Evolutionary conservation across 2,797 vertebrate species (phyloP), one percentile per base, ranked within the genome.

Genomic region (Pitangus sulphuratus): DNA sequence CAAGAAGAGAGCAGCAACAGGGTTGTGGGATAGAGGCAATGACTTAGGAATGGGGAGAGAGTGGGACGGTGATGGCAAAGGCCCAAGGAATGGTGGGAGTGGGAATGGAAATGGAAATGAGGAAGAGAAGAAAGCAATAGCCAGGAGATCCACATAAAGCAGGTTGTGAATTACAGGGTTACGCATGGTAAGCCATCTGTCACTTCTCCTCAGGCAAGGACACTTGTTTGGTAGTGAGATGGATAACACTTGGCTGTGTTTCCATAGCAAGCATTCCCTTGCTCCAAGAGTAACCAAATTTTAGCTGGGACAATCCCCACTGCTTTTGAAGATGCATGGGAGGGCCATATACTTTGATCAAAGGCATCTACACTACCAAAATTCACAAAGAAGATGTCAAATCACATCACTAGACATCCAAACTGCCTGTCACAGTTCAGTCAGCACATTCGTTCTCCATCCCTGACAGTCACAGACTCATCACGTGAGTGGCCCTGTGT

Each of bases 21-120:
- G 15, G 53, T 28, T 54, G 66, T 40, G 69, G 60, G 87, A 93
- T 45, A 87, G 28, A 44, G 14, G 8, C 15, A 75, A 92, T 71
- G 71, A 86, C 81, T 26, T 30, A 86, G 65, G 31, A 76, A 90
- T 11, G 54, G 65, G 42, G 33, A 93, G 39, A 87, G 80, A 86
- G 90, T 95, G 90, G 93, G 95, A 95, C 89, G 83, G 79, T 61
- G 62, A 94, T 90, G 91, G 94, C 94, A 94, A 94, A 88, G 76
- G n/a, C 91, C 94, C 93, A 94, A 58, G 87, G 70, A 94, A 84
- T 65, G 62, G 65, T 93, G 91, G 83, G 94, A 88, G 90, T 79
- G 87, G 74, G 89, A 96, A 97, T 95, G 94, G 83, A 96, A 95
- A 95, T 97, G 94, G 93, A 95, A 97, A 96, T 97, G 85, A 94